These are phyloP conservation scores for Leuciscus idus DNA, from an alignment of 2,113 vertebrate genomes.

Conservation along the genomic window DNA sequence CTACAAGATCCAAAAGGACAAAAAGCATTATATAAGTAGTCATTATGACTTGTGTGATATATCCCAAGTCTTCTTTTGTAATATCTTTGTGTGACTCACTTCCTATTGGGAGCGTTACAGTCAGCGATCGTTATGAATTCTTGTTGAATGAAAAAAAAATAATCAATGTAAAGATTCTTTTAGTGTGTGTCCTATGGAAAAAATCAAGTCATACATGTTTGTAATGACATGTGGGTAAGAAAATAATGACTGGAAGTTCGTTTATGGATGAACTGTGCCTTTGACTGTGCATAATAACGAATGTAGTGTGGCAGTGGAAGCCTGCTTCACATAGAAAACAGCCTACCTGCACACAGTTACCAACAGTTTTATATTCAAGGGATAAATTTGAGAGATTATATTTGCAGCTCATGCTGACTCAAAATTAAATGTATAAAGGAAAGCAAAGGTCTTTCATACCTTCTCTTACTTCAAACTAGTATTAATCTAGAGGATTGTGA, in stretches of 20 bases:
- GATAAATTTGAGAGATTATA: background rate
- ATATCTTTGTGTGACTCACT: background rate
- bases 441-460: slow-evolving; percentile 57
- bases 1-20: background rate
- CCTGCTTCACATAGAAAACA: background rate
- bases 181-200: background rate
- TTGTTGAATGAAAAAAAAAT: background rate
- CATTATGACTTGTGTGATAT: background rate
- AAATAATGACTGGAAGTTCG: background rate
- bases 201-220: background rate
- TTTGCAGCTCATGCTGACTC: slow-evolving; percentile 51
- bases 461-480: slow-evolving; percentile 47
- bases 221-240: background rate
- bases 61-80: background rate
- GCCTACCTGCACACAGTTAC: background rate
- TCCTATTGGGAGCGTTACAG: background rate
- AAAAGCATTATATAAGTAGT: background rate
- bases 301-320: background rate
- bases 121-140: background rate
- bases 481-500: slow-evolving; percentile 59
- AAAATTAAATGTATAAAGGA: slow-evolving; percentile 57
- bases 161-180: background rate
- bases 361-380: background rate
- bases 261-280: background rate
- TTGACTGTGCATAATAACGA: background rate